Base-by-base conservation (phyloP, 1,140 invertebrate genomes). In the Drosophila simulans region DNA sequence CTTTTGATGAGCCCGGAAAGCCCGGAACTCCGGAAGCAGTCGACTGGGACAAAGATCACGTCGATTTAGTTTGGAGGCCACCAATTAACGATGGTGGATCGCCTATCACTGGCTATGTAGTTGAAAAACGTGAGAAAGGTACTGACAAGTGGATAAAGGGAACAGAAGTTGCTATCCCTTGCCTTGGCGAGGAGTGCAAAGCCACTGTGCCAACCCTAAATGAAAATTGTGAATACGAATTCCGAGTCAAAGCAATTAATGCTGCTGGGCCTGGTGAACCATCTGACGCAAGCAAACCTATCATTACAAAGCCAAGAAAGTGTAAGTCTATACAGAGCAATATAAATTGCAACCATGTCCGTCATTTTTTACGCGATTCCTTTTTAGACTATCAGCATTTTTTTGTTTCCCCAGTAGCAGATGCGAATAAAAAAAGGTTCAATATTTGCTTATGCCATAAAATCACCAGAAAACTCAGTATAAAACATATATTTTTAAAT, bases 221-320 rank as follows among this genome's bases (percentile, higher is more conserved):
- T 84, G 97, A 98, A 90, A 97, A 97, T 34, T 97, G 98, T 91
- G 97, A 99, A 92, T 99, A 99, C 91, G 97, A 99, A 93, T 99
- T 99, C 94, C 94, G 99, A 49, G 96, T 99, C 5, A 96, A 98
- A 22, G 99, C 98, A 8, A 95, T 98, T 0, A 99, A 99, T 93
- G 98, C 98, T 93, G 98, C 98, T 37, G 98, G 98, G 31, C 96
- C 96, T 43, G 95, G 97, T 55, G 97, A 97, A 89, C 97, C 98
- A 3, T 98, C 97, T 78, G 97, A 99, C 83, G 94, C 96, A 1
- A 98, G 97, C 72, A 97, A 96, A 91, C 95, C 97, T 15, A 96
- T 99, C 64, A 94, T 98, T 59, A 98, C 98, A 1, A 99, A 99
- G 93, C 96, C 97, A 42, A 95, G 97, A 93, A 96, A 96, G 95